Evolutionary conservation across 2,797 vertebrate species (phyloP), one percentile per base, ranked within the genome.

Genomic region (Lepilemur ruficaudatus): DNA sequence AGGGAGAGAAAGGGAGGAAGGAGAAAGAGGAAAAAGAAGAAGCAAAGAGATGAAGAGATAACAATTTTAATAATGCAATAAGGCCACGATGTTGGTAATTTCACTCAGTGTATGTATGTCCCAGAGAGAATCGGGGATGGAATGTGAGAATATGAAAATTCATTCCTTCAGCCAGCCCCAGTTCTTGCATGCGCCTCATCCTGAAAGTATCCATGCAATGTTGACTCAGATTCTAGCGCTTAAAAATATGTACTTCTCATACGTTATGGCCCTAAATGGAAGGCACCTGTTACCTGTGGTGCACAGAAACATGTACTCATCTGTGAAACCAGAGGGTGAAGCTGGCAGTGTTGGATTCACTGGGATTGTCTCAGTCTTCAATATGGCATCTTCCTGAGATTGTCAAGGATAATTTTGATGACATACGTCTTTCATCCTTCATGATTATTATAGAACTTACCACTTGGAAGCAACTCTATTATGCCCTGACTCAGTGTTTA

Each of bases 161-260:
- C 63, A 0, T 63, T 61, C 61, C 81, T 63, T 69, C 25, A 25
- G 2, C 10, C 17, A 57, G 1, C 9, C 48, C 43, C 14, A 57
- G 25, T 57, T 23, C 78, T 72, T 25, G 11, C 12, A 4, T 13
- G 3, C 28, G 18, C 23, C 41, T 59, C 25, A 28, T 72, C 8
- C 0, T 7, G 4, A 8, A 35, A 78, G 17, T 59, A 8, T 59
- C 30, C 0, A 8, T 38, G 38, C 4, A 30, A 12, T 23, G 1
- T 46, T 41, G 14, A 43, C 20, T 70, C 79, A 41, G 52, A 59
- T 22, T 69, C 52, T 50, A 7, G 11, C n/a, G 0, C 10, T 43
- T 69, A 57, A 12, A 38, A 30, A 61, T 30, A 23, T 6, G 3
- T 4, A 35, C 1, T 32, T 61, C 22, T 35, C 12, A 13, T 25